These are phyloP conservation scores for Eristalinus aeneus DNA, from an alignment of 2,888 invertebrate genomes.

Conservation along the genomic window DNA sequence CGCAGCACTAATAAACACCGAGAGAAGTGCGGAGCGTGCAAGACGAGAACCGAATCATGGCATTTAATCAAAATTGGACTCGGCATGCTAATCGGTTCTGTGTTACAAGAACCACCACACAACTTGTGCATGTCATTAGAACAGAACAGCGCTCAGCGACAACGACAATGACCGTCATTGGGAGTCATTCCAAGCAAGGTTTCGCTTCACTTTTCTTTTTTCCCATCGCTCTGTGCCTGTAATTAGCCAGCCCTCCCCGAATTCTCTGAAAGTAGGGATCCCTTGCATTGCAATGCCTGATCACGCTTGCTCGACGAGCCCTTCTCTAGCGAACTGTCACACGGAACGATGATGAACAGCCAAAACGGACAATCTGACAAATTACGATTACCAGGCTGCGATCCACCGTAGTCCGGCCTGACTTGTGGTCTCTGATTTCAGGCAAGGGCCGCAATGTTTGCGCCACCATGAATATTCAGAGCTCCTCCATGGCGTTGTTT, in stretches of 20 bases:
- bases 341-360: constrained; percentile 60
- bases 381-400: constrained; percentile 25
- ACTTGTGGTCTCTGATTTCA: constrained; percentile 56
- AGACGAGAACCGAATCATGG: constrained; percentile 29
- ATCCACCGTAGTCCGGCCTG: background rate
- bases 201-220: constrained; percentile 14
- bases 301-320: constrained; percentile 51
- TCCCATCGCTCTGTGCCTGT: constrained; percentile 19
- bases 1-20: constrained; percentile 38
- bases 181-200: constrained; percentile 35
- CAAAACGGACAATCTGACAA: constrained; percentile 59
- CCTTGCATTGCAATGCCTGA: constrained; percentile 57
- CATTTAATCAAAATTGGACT: constrained; percentile 56
- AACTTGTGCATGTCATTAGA: constrained; percentile 57
- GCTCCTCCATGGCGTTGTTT: constrained; percentile 35
- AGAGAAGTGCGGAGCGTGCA: constrained; percentile 1
- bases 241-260: constrained; percentile 32
- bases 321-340: constrained; percentile 31
- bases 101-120: constrained; percentile 38
- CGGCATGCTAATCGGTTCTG: constrained; percentile 48
- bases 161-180: constrained; percentile 62
- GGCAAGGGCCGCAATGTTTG: constrained; percentile 56
- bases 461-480: constrained; percentile 68
- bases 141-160: constrained; percentile 19
- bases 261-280: constrained; percentile 54